A percentile compares a stretch with the other conserved stretches of the same genome.
Conservation (phyloP, 2,888 invertebrate genomes). For the Rhogogaster chlorosoma region DNA sequence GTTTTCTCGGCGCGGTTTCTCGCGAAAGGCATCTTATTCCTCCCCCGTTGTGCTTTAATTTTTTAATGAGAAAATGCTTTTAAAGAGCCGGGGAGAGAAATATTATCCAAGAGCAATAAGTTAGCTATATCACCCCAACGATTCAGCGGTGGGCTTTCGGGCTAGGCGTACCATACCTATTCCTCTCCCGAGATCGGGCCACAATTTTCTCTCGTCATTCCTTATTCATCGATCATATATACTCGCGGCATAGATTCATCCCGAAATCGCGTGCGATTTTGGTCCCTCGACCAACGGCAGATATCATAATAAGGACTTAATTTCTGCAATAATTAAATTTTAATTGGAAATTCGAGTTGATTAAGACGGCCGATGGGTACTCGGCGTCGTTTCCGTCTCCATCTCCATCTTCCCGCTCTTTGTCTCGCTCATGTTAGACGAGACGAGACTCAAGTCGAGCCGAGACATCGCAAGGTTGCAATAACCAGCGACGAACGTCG, state of each 20-base stretch:
- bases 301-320: slow-evolving; percentile 64
- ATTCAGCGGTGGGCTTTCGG: not conserved
- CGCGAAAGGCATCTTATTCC: slow-evolving; percentile 9
- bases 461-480: slow-evolving; percentile 65
- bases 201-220: slow-evolving; percentile 6
- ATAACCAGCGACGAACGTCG: slow-evolving; percentile 68
- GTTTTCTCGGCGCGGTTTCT: slow-evolving; percentile 37
- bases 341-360: slow-evolving; percentile 75
- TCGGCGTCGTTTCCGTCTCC: slow-evolving; percentile 55
- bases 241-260: not conserved
- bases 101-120: slow-evolving; percentile 76
- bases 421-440: not conserved
- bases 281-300: not conserved
- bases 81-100: slow-evolving; percentile 79
- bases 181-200: no score
- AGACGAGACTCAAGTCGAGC: slow-evolving; percentile 58
- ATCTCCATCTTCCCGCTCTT: slow-evolving; percentile 54
- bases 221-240: not conserved
- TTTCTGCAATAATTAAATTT: slow-evolving; percentile 73
- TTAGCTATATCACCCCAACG: slow-evolving; percentile 63
- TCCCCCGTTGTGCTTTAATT: slow-evolving; percentile 73
- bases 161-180: not conserved
- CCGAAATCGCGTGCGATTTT: not conserved
- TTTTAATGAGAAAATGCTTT: slow-evolving; percentile 85
- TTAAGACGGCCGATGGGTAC: slow-evolving; percentile 68